Evolutionary conservation across 2,797 vertebrate species (phyloP).

Genomic region (Melopsittacus undulatus): DNA sequence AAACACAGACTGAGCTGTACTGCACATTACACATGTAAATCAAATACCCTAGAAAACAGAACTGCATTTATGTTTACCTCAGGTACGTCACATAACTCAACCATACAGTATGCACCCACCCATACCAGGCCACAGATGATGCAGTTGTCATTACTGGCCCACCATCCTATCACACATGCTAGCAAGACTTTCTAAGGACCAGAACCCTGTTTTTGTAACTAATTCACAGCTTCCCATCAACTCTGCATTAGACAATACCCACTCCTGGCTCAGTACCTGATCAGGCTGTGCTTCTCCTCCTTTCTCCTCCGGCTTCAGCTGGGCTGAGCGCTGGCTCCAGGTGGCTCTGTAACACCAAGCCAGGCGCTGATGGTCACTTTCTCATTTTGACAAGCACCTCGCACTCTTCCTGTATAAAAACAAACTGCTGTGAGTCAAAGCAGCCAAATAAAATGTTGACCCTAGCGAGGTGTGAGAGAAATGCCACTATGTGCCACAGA

Average conservation of each 20-base stretch:
- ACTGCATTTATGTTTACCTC: background rate
- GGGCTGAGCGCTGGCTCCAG: background rate
- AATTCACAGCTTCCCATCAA: background rate
- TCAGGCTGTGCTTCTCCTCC: conserved; percentile 29
- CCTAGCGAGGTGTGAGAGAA: fast-evolving
- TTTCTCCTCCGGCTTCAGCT: conserved; percentile 28
- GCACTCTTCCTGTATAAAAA: conserved; percentile 45
- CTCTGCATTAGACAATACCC: background rate
- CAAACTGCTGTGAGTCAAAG: conserved; percentile 31
- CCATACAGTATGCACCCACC: fast-evolving
- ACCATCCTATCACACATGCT: fast-evolving
- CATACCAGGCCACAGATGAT: background rate
- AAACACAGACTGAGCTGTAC: background rate
- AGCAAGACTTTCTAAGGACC: background rate
- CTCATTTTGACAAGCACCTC: conserved; percentile 31
- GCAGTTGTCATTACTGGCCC: background rate
- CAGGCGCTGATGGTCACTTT: conserved; percentile 11
- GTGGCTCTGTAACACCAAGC: background rate
- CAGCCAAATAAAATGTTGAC: background rate
- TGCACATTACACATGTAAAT: background rate
- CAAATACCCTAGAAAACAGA: background rate
- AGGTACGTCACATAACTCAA: background rate
- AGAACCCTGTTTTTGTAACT: background rate
- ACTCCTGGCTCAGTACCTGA: conserved; percentile 43
- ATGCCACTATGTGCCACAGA: background rate